Base-by-base conservation (phyloP, 2,797 vertebrate species). In the Parauchenoglanis punctatus region DNA sequence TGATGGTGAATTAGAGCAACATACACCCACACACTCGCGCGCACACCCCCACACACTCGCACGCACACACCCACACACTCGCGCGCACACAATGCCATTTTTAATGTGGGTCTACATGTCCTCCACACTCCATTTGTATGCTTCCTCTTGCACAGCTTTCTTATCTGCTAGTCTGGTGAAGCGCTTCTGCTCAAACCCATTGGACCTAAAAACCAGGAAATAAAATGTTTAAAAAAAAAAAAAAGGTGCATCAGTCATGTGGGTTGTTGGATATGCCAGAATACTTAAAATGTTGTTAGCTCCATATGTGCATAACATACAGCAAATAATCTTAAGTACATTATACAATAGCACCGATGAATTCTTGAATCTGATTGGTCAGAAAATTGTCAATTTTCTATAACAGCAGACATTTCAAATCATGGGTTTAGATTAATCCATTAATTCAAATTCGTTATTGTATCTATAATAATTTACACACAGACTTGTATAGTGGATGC, bases 41-140 rank as follows among this genome's bases (percentile, higher is more conserved):
- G 35, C 35, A 35, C 35, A 35, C 35, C 1, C 35, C 35, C 35
- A 35, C 35, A 35, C 35, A 35, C 35, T 35, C 35, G 35, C 35
- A 1, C 35, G 35, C 13, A 54, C 52, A 54, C 8, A 3, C 61
- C 2, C 4, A 59, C 58, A 58, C 58, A 59, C 18, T 5, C 58
- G 20, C 58, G 20, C 58, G 20, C 18, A 63, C 54, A 35, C 49
- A 58, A 49, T 4, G 10, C 8, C n/a, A 15, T 17, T 40, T 40
- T n/a, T 6, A 18, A 82, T 46, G 25, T 25, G 12, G 31, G 59
- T 92, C 94, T 96, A 99, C 98, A 99, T 99, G 92, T 99, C 98
- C 93, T 99, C 98, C 13, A 99, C 98, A 0, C 98, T 99, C 98
- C 98, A 99, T 91, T 99, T 99, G 93, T 99, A 99, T 0, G 98